Evolutionary conservation across 2,797 vertebrate genomes (phyloP), one percentile per base, ranked within the genome.

Genomic region (Austrolebias charrua): DNA sequence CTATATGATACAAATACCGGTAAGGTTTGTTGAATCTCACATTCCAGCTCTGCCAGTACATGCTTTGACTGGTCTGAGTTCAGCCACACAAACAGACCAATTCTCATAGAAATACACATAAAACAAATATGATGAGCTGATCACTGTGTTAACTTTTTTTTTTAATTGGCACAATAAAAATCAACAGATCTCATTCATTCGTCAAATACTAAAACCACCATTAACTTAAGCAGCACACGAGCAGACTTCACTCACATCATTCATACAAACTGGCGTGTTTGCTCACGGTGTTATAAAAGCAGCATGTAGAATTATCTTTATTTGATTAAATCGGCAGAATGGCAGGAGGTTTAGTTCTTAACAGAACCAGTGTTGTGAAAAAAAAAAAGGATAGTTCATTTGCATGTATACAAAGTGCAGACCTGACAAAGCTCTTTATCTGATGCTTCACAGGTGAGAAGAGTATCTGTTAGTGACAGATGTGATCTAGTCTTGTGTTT

Each of bases 41-140:
- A 63, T 86, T 88, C 87, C 88, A 88, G 77, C 89, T 92, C 90
- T 90, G 90, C 88, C 88, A 20, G n/a, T 86, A 85, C 29, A 68
- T 49, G 84, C 75, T 87, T 79, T 83, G 82, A 79, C 65, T 69
- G 78, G 75, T 80, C 76, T 40, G 65, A 76, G 66, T 65, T 79
- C 64, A 73, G 40, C 20, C 64, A 71, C 79, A 72, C 75, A 71
- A 29, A 63, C 69, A 76, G 35, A 77, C 60, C 16, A 63, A 71
- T 72, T 73, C 46, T 51, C 80, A 82, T 19, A 19, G 28, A 60
- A 42, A 65, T 69, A 63, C 40, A 63, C 54, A 69, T 50, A 63
- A 46, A 54, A 78, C 43, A 64, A 60, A 78, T 79, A 76, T 57
- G 55, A 65, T 71, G 57, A 71, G 63, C 28, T 83, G 81, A 90